Conservation (phyloP, 2,797 vertebrate genomes). For the Myiotriccus ornatus region DNA sequence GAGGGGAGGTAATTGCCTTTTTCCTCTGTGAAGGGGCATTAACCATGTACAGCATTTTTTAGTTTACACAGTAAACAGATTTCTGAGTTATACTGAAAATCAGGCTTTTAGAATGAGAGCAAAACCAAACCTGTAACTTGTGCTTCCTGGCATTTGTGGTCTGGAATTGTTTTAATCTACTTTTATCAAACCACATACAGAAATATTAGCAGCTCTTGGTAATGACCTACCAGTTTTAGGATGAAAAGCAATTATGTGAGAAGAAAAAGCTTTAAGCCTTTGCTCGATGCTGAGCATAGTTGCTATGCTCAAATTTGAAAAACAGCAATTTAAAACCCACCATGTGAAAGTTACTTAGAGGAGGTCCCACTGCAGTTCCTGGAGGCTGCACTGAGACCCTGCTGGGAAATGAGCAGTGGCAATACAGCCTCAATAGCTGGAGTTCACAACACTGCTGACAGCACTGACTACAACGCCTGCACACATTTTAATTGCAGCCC, state of each 20-base stretch:
- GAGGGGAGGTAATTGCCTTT: not conserved
- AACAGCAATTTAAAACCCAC: not conserved
- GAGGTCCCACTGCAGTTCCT: not conserved
- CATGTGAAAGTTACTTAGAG: not conserved
- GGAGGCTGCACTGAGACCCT: not conserved
- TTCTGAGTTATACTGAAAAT: not conserved
- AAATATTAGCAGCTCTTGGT: not conserved
- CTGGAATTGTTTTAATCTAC: not conserved
- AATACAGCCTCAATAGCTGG: accelerated
- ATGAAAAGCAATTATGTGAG: not conserved
- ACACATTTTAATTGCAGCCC: not conserved
- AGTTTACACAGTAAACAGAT: not conserved
- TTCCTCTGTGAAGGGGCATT: not conserved
- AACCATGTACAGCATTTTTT: not conserved
- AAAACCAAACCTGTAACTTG: not conserved
- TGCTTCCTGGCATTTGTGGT: not conserved
- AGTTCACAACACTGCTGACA: not conserved
- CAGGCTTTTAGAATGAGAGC: not conserved
- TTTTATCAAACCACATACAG: not conserved
- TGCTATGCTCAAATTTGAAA: not conserved
- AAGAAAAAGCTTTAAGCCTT: not conserved
- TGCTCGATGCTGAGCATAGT: not conserved
- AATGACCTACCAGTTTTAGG: not conserved
- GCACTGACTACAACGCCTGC: not conserved
- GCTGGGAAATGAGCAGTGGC: not conserved